Evolutionary conservation across 2,888 invertebrate species (phyloP).

Genomic region (Asteroscopus sphinx): DNA sequence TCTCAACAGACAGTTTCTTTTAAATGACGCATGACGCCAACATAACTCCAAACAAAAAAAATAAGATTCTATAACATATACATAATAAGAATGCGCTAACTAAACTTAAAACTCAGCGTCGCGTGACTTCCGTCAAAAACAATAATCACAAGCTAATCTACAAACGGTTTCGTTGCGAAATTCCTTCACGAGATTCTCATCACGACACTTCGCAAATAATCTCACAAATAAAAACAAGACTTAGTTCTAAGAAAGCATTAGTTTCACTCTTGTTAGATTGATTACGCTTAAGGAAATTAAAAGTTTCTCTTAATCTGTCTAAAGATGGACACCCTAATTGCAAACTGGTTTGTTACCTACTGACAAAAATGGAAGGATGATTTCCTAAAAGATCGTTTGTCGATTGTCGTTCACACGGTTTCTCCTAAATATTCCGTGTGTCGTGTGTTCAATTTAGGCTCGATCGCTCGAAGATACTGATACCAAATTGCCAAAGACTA

Average conservation of each 20-base stretch:
- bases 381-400: constrained; percentile 2
- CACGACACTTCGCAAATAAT: constrained; percentile 32
- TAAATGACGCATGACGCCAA: too few species aligned
- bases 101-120: constrained; percentile 21
- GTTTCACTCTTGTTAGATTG: constrained; percentile 41
- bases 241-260: constrained; percentile 25
- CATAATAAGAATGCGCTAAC: constrained; percentile 12
- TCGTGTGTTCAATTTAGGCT: too few species aligned
- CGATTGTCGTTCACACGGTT: constrained; percentile 26
- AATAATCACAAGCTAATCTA: constrained; percentile 24
- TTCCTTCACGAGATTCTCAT: constrained; percentile 39
- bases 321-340: constrained; percentile 6
- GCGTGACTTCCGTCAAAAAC: constrained; percentile 52
- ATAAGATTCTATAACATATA: not conserved
- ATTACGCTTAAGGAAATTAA: constrained; percentile 30
- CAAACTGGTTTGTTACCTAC: constrained; percentile 31
- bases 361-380: constrained; percentile 27
- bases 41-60: too few species aligned
- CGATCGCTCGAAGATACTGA: too few species aligned
- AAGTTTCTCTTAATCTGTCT: constrained; percentile 37
- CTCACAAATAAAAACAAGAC: constrained; percentile 41
- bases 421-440: constrained; percentile 19
- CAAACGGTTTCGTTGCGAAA: constrained; percentile 29
- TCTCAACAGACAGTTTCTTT: too few species aligned
- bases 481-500: too few species aligned